Evolutionary conservation across 2,888 invertebrate genomes (phyloP).

Genomic region (Lamellibrachia columna): DNA sequence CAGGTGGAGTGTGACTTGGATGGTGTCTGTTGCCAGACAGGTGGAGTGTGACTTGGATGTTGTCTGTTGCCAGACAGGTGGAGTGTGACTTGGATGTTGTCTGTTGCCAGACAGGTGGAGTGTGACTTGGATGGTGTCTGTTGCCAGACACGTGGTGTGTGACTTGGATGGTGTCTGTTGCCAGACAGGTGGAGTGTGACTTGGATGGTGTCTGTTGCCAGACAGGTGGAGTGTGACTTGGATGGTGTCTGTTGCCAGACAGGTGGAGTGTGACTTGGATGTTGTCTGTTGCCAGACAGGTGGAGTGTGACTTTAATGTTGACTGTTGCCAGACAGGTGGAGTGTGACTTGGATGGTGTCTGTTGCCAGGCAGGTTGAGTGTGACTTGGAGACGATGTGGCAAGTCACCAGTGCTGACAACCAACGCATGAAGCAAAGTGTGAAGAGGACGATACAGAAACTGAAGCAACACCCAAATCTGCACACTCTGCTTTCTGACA

Average conservation of each 20-base stretch:
- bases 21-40: too few relatives aligned
- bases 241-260: background rate
- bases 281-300: slow-evolving; percentile 48
- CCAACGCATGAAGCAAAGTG: slow-evolving; percentile 54
- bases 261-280: background rate
- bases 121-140: too few relatives aligned
- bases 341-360: background rate
- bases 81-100: slow-evolving; percentile 59
- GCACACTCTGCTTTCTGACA: background rate
- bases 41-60: background rate
- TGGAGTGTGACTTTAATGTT: slow-evolving; percentile 30
- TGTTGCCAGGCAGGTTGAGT: slow-evolving; percentile 56
- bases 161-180: too few relatives aligned
- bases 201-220: too few relatives aligned
- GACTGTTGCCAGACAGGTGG: background rate
- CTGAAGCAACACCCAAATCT: slow-evolving; percentile 49
- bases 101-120: too few relatives aligned
- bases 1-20: slow-evolving; percentile 39
- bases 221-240: background rate
- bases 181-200: too few relatives aligned
- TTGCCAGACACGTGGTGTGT: too few relatives aligned
- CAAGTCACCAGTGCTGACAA: slow-evolving; percentile 61
- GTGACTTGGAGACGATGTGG: slow-evolving; percentile 63
- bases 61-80: slow-evolving; percentile 50
- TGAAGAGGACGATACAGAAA: slow-evolving; percentile 53